Percentiles rank a stretch among this genome's conserved stretches.
These are phyloP conservation scores for Bedellia somnulentella DNA, from an alignment of 2,888 invertebrate species.

Conservation along the genomic window DNA sequence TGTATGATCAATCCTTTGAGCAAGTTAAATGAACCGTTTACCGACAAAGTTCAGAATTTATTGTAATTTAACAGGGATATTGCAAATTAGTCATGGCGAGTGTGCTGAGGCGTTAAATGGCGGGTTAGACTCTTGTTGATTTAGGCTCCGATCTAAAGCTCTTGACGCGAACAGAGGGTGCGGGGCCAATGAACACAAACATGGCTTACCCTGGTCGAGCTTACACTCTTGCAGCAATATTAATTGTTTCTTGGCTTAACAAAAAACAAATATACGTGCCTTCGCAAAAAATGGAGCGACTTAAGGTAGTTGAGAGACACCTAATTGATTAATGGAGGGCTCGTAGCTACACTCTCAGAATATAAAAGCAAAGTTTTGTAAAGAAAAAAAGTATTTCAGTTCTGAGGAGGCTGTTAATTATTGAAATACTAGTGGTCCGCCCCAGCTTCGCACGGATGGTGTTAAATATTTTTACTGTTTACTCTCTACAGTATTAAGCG, in stretches of 20 bases:
- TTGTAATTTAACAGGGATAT: conserved; percentile 17
- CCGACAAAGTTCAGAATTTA: conserved; percentile 15
- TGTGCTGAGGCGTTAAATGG: conserved; percentile 5
- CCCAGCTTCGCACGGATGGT: too few species aligned
- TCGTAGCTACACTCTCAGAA: too few species aligned
- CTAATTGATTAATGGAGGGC: too few species aligned
- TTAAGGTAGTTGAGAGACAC: too few species aligned
- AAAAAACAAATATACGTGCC: background rate
- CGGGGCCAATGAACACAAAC: background rate
- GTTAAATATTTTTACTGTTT: too few species aligned
- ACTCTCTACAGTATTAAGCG: too few species aligned
- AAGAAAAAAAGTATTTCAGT: too few species aligned
- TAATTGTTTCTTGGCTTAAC: conserved; percentile 2
- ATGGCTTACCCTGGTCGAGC: background rate
- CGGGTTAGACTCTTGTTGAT: conserved; percentile 17
- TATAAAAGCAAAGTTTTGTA: too few species aligned
- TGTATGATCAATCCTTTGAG: background rate
- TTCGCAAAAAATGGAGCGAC: too few species aligned
- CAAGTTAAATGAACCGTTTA: conserved; percentile 18
- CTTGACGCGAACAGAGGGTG: conserved; percentile 18
- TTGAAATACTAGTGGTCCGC: too few species aligned
- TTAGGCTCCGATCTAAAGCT: conserved; percentile 27
- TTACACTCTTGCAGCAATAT: conserved; percentile 1
- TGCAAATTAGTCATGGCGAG: conserved; percentile 11
- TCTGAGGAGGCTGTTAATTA: too few species aligned